phyloP scores from a whole-genome alignment of 2,888 invertebrate species.

The Acanthosepion pharaonis region DNA sequence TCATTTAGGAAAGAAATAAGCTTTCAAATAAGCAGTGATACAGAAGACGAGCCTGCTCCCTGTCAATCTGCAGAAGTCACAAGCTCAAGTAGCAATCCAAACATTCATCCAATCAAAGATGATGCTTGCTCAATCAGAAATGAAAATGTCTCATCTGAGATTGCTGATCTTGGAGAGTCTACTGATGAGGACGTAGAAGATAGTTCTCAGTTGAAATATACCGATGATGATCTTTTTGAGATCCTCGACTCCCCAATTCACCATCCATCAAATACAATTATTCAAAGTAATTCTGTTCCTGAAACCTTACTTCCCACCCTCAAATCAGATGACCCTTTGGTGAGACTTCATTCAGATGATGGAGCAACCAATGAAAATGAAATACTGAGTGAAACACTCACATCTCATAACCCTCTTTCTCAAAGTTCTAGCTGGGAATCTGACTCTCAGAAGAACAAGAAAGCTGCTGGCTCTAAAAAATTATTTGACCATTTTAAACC shows the following conservation, averaged over 20 bases:
- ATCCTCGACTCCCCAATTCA: conserved; percentile 40
- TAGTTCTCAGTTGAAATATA: conserved; percentile 18
- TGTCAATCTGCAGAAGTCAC: background rate
- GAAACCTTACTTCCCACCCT: background rate
- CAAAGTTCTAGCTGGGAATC: background rate
- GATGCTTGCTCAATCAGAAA: background rate
- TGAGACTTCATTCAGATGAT: background rate
- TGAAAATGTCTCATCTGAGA: background rate
- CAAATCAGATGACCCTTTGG: background rate
- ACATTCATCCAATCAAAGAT: background rate
- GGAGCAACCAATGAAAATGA: background rate
- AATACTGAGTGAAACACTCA: background rate
- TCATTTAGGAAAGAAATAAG: background rate
- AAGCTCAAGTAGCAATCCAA: too few relatives aligned
- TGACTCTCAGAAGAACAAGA: background rate
- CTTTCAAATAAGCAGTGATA: background rate
- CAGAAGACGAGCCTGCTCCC: background rate
- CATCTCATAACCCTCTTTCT: background rate
- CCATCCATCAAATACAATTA: background rate
- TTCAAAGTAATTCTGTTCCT: background rate
- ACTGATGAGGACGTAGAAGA: background rate
- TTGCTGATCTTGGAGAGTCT: background rate
- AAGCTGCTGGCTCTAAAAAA: conserved; percentile 43
- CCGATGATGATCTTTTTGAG: conserved; percentile 42
- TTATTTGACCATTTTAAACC: conserved; percentile 41